Conservation (phyloP, 2,888 invertebrate genomes). For the Cheilosia pagana region DNA sequence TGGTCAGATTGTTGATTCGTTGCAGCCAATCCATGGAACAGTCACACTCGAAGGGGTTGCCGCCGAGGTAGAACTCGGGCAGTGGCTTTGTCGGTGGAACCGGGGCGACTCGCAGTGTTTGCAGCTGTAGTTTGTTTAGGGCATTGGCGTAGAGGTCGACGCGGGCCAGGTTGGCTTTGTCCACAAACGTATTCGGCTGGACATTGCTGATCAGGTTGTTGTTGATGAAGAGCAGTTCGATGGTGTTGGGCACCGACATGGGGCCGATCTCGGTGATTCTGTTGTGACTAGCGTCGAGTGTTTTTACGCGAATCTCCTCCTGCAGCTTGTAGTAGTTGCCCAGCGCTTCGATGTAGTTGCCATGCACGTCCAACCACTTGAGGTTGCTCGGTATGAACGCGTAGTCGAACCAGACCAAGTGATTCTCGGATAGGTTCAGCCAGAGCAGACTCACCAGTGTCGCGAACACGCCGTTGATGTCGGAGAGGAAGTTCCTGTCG, state of each 20-base stretch:
- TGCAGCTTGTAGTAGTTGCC: constrained; percentile 95
- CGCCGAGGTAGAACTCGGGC: constrained; percentile 95
- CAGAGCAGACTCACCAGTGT: constrained; percentile 92
- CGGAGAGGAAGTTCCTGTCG: constrained; percentile 94
- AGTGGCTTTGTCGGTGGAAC: constrained; percentile 87
- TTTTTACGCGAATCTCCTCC: constrained; percentile 92
- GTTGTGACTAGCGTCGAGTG: constrained; percentile 96
- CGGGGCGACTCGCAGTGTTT: constrained; percentile 90
- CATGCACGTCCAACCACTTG: constrained; percentile 95
- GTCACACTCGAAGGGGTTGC: constrained; percentile 97
- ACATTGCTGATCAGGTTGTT: constrained; percentile 93
- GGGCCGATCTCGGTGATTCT: constrained; percentile 92
- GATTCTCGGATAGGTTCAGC: constrained; percentile 95
- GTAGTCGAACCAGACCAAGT: constrained; percentile 96
- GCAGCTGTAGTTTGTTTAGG: constrained; percentile 91
- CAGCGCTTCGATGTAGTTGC: constrained; percentile 93
- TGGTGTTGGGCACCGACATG: constrained; percentile 93
- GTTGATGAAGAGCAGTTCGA: constrained; percentile 94
- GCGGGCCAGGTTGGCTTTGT: constrained; percentile 92
- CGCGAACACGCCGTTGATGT: constrained; percentile 95
- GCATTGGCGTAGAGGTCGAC: constrained; percentile 96
- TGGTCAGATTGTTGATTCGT: constrained; percentile 93
- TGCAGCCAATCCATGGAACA: constrained; percentile 98
- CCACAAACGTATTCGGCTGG: constrained; percentile 93
- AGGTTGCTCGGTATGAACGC: constrained; percentile 95